phyloP scores from a whole-genome alignment of 2,113 vertebrate species.

The Tupaia tana region DNA sequence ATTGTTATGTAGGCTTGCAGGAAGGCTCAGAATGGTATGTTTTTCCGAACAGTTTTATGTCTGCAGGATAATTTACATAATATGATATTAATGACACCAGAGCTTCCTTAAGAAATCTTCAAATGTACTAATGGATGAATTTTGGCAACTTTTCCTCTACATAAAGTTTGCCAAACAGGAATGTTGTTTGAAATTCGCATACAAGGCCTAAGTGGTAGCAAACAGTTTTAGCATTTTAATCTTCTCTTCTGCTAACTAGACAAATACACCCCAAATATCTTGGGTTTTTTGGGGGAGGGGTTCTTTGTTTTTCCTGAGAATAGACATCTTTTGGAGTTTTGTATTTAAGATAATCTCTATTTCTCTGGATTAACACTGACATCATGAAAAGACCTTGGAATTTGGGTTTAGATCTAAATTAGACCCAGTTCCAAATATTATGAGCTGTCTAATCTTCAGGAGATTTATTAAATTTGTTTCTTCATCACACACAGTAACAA shows the following conservation, averaged over 20 bases:
- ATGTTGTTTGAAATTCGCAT: slow-evolving; percentile 47
- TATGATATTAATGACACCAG: slow-evolving; percentile 46
- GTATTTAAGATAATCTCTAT: not conserved
- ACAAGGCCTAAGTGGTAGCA: not conserved
- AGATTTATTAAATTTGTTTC: not conserved
- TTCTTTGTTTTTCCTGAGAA: not conserved
- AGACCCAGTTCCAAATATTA: not conserved
- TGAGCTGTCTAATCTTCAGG: not conserved
- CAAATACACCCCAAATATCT: not conserved
- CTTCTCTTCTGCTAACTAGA: slow-evolving; percentile 62
- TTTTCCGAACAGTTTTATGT: slow-evolving; percentile 54
- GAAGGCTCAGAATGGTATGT: slow-evolving; percentile 22
- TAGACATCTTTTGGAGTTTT: slow-evolving; percentile 43
- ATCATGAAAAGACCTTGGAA: not conserved
- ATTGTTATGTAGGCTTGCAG: not conserved
- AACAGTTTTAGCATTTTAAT: slow-evolving; percentile 34
- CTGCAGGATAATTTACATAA: slow-evolving; percentile 57
- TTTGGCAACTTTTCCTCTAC: slow-evolving; percentile 21
- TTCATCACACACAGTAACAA: not conserved
- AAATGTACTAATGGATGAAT: slow-evolving; percentile 44
- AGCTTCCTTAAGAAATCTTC: slow-evolving; percentile 22
- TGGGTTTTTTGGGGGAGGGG: not conserved
- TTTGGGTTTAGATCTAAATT: not conserved
- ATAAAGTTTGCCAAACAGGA: slow-evolving; percentile 55
- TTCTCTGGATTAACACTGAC: slow-evolving; percentile 17